phyloP scores from a whole-genome alignment of 2,113 vertebrate genomes.

The Rissa tridactyla region DNA sequence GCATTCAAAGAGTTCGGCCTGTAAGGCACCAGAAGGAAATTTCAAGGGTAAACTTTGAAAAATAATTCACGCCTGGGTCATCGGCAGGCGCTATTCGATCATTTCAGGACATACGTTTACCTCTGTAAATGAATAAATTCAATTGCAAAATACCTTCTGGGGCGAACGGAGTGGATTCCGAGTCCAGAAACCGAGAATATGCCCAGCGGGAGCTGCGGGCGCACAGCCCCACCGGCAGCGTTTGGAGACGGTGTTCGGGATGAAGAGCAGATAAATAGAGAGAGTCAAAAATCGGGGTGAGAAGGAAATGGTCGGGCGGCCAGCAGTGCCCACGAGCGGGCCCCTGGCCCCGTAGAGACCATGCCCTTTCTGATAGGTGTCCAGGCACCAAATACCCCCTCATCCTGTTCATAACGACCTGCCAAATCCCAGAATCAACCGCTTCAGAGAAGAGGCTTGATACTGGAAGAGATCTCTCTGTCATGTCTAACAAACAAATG shows the following conservation, averaged over 20 bases:
- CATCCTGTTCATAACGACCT: background rate
- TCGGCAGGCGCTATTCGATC: background rate
- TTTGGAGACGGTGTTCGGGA: accelerated
- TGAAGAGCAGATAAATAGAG: too few relatives aligned
- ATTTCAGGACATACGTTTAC: accelerated
- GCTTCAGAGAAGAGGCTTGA: background rate
- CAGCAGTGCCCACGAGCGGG: accelerated
- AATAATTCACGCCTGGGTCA: background rate
- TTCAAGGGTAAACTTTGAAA: background rate
- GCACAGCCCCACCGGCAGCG: accelerated
- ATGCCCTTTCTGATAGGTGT: accelerated
- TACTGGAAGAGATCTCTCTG: background rate
- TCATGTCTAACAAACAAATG: accelerated
- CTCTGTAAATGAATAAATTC: background rate
- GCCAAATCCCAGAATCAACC: background rate
- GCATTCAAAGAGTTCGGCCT: background rate
- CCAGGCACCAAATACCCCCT: accelerated
- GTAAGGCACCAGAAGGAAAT: background rate
- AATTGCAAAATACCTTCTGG: background rate
- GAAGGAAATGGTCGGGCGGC: accelerated
- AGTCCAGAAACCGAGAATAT: background rate
- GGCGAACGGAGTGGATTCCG: background rate
- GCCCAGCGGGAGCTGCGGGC: accelerated
- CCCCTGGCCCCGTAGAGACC: background rate
- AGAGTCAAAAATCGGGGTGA: too few relatives aligned